Conservation (phyloP, 2,888 invertebrate genomes). For the Crematogaster levior region DNA sequence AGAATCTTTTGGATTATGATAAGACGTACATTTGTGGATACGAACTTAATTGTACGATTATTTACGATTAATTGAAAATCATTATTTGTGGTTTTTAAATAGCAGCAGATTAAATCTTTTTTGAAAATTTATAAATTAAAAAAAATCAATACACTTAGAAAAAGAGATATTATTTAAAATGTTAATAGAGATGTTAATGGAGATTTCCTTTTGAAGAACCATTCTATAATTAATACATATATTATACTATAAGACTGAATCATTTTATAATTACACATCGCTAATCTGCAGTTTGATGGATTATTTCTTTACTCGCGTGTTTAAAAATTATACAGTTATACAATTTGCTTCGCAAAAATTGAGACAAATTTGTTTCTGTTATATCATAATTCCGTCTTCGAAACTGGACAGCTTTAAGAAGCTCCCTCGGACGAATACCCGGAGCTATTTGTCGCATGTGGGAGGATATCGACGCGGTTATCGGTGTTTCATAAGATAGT, state of each 20-base stretch:
- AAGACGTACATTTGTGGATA: not conserved
- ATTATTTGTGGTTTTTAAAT: not conserved
- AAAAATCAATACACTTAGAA: not conserved
- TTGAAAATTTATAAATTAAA: not conserved
- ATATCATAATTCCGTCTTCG: not conserved
- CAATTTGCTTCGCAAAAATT: not conserved
- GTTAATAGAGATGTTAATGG: too few species aligned
- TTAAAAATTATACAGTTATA: not conserved
- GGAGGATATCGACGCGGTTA: slow-evolving; percentile 68
- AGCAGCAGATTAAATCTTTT: not conserved
- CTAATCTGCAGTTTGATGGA: not conserved
- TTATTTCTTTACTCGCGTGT: not conserved
- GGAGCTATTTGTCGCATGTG: slow-evolving; percentile 47
- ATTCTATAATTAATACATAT: too few species aligned
- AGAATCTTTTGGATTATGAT: not conserved
- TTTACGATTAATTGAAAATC: not conserved
- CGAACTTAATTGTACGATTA: not conserved
- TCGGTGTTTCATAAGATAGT: slow-evolving; percentile 70
- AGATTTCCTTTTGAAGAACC: not conserved
- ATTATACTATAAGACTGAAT: too few species aligned
- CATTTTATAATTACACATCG: not conserved
- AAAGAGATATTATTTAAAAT: not conserved
- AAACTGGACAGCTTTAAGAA: not conserved
- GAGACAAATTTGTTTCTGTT: not conserved
- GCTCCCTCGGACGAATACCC: slow-evolving; percentile 36